Evolutionary conservation across 1,140 invertebrate genomes (phyloP).

Genomic region (Camponotus pennsylvanicus): DNA sequence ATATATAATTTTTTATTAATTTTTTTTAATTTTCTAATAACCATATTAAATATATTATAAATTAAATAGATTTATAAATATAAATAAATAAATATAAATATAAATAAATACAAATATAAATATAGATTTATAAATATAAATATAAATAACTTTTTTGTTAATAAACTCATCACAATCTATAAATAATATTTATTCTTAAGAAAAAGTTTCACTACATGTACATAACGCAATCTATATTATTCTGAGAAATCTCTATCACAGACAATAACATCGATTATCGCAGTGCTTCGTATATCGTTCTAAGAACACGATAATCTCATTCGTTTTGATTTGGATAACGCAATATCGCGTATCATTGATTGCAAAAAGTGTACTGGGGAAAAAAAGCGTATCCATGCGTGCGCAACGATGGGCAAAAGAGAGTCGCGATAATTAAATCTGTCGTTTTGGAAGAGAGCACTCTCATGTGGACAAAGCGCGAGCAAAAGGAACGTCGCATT

Average conservation of each 20-base stretch:
- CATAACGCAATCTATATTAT: background rate
- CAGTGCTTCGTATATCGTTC: conserved; percentile 25
- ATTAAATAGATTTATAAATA: no score
- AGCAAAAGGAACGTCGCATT: conserved; percentile 53
- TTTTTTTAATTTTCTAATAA: no score
- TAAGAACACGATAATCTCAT: conserved; percentile 34
- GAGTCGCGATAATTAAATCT: conserved; percentile 67
- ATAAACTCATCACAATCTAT: no score
- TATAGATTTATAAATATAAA: no score
- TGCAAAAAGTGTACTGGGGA: background rate
- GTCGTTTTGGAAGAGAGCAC: conserved; percentile 35
- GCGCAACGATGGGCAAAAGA: background rate
- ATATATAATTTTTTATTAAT: no score
- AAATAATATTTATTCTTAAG: no score
- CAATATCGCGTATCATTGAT: conserved; percentile 27
- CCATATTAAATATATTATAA: background rate
- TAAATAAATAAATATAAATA: no score
- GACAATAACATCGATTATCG: background rate
- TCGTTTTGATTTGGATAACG: background rate
- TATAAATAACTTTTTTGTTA: no score
- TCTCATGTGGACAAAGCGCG: conserved; percentile 34
- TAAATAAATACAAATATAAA: no score
- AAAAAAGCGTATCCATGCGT: background rate
- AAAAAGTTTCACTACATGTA: background rate
- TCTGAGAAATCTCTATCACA: conserved; percentile 11